Percentiles rank a stretch among this genome's conserved stretches.
Evolutionary conservation across 2,888 invertebrate species (phyloP).

Genomic region (Apotomis capreana): DNA sequence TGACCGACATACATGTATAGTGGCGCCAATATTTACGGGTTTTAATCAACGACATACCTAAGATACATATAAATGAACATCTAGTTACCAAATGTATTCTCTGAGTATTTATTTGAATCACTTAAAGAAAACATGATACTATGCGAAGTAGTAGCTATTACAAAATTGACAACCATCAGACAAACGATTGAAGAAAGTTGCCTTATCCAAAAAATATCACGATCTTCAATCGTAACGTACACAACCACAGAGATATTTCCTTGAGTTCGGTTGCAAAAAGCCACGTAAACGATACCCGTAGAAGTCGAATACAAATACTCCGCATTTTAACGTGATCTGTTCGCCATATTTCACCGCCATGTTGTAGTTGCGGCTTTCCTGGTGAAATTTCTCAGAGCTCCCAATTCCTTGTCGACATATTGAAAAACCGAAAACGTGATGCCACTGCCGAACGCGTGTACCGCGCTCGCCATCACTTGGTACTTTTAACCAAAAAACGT

Average conservation of each 20-base stretch:
- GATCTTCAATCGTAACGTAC: too few relatives aligned
- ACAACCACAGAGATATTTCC: background rate
- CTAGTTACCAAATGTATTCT: too few relatives aligned
- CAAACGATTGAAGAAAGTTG: too few relatives aligned
- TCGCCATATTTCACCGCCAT: slow-evolving; percentile 15
- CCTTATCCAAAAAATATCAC: background rate
- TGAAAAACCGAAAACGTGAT: slow-evolving; percentile 52
- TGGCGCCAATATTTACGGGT: too few relatives aligned
- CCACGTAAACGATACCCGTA: background rate
- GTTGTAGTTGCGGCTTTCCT: background rate
- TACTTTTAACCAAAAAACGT: background rate
- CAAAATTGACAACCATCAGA: too few relatives aligned
- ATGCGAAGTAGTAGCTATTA: too few relatives aligned
- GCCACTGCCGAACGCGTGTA: slow-evolving; percentile 39
- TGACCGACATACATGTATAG: too few relatives aligned
- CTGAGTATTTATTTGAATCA: too few relatives aligned
- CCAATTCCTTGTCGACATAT: slow-evolving; percentile 48
- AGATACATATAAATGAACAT: too few relatives aligned
- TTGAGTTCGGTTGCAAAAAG: background rate
- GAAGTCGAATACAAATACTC: background rate
- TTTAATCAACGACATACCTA: too few relatives aligned
- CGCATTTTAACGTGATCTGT: background rate
- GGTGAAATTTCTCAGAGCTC: slow-evolving; percentile 31
- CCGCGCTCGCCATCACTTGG: slow-evolving; percentile 7
- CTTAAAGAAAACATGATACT: too few relatives aligned